Evolutionary conservation across 2,888 invertebrate species (phyloP).

Genomic region (Mythimna lalbum): DNA sequence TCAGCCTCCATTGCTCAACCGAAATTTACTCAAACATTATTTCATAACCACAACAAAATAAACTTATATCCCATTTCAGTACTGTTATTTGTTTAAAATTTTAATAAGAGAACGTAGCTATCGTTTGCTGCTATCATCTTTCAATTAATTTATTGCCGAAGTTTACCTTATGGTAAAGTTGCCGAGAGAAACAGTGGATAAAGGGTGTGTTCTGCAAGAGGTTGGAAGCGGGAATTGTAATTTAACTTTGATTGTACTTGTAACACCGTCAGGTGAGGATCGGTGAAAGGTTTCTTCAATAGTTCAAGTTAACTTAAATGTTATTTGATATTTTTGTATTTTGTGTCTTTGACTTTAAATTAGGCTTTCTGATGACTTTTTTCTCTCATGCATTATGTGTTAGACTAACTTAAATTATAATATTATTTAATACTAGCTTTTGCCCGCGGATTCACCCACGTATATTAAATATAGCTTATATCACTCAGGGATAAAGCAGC

Average conservation of each 20-base stretch:
- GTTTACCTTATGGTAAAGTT: constrained; percentile 67
- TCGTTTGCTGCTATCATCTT: constrained; percentile 58
- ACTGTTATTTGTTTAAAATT: constrained; percentile 62
- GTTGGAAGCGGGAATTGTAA: constrained; percentile 49
- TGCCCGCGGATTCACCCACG: too few relatives aligned
- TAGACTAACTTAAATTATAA: too few relatives aligned
- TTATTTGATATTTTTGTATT: not conserved
- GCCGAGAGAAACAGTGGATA: constrained; percentile 33
- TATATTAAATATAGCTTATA: too few relatives aligned
- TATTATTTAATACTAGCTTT: too few relatives aligned
- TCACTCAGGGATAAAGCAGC: too few relatives aligned
- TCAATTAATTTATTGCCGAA: constrained; percentile 70
- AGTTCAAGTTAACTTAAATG: not conserved
- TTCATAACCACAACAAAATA: not conserved
- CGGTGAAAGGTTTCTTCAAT: not conserved
- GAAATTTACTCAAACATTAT: too few relatives aligned
- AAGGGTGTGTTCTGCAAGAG: constrained; percentile 40
- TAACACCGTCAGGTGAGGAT: not conserved
- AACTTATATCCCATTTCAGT: not conserved
- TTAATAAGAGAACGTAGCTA: constrained; percentile 57
- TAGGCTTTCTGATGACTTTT: too few relatives aligned
- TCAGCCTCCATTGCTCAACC: too few relatives aligned
- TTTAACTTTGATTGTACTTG: constrained; percentile 46
- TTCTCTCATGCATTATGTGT: too few relatives aligned
- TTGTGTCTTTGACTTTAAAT: not conserved